A percentile compares a stretch with the other conserved stretches of the same genome.
These are phyloP conservation scores for Scomber scombrus DNA, from an alignment of 2,113 vertebrate genomes.

Conservation along the genomic window DNA sequence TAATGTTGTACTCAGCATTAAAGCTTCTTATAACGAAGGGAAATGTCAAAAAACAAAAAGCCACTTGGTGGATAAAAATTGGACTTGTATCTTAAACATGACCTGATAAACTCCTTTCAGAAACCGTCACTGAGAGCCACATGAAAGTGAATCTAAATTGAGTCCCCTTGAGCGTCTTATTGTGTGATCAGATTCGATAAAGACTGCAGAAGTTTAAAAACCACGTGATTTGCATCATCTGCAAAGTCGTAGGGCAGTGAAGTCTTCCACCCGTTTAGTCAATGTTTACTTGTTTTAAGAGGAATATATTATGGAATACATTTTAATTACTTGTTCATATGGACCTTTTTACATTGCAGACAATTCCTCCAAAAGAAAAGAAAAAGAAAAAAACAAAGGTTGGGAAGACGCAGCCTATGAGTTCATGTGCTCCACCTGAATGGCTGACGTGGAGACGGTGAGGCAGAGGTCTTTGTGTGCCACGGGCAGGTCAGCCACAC, in stretches of 20 bases:
- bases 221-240: conserved; percentile 1
- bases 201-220: not conserved
- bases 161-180: not conserved
- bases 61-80: not conserved
- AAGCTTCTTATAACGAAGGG: conserved; percentile 24
- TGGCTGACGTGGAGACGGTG: conserved; percentile 95
- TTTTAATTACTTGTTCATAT: conserved; percentile 37
- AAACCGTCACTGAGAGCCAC: conserved; percentile 13
- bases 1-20: conserved; percentile 33
- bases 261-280: not conserved
- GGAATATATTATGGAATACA: conserved; percentile 39
- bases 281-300: not conserved
- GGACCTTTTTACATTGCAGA: conserved; percentile 59
- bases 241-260: not conserved
- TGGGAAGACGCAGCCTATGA: conserved; percentile 74
- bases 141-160: conserved; percentile 13
- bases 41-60: not conserved
- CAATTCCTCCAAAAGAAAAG: not conserved
- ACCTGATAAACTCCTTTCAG: not conserved
- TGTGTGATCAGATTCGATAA: conserved; percentile 7
- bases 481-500: conserved; percentile 83
- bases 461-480: conserved; percentile 98
- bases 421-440: conserved; percentile 88
- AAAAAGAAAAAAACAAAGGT: conserved; percentile 7
- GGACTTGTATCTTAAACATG: conserved; percentile 13